A percentile compares a stretch with the other conserved stretches of the same genome.
These are phyloP conservation scores for Papilio gigon DNA, from an alignment of 2,888 invertebrate genomes.

Conservation along the genomic window DNA sequence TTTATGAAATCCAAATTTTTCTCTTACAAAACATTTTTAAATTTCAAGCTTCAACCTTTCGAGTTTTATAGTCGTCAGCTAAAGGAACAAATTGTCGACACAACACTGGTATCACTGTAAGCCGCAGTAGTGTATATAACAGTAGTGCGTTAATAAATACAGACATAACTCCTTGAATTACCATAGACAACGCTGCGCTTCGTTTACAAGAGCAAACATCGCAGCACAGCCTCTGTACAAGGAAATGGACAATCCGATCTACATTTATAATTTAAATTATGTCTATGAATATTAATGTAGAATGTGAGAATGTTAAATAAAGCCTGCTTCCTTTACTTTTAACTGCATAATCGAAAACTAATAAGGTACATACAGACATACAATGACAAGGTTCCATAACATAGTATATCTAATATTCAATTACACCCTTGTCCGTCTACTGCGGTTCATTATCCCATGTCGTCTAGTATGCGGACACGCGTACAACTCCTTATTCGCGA, in stretches of 20 bases:
- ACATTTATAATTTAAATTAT: constrained; percentile 27
- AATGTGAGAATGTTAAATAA: constrained; percentile 3
- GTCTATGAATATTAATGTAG: constrained; percentile 26
- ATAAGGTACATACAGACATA: neutral
- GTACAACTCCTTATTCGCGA: constrained; percentile 23
- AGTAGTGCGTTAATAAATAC: constrained; percentile 33
- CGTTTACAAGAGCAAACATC: constrained; percentile 33
- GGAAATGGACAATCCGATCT: constrained; percentile 8
- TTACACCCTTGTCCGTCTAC: neutral
- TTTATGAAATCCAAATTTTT: too few species aligned
- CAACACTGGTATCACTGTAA: constrained; percentile 15
- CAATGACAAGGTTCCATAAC: neutral
- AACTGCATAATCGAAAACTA: too few species aligned
- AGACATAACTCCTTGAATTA: constrained; percentile 36
- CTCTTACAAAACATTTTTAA: too few species aligned
- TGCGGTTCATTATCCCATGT: constrained; percentile 21
- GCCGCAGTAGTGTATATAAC: constrained; percentile 20
- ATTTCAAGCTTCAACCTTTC: too few species aligned
- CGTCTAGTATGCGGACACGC: constrained; percentile 15
- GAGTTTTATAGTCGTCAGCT: too few species aligned
- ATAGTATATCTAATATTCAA: neutral
- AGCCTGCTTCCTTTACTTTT: neutral
- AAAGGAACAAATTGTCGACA: neutral
- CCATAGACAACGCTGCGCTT: constrained; percentile 32
- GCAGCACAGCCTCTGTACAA: neutral